Evolutionary conservation across 1,140 invertebrate species (phyloP).

Genomic region (Archegozetes longisetosus): DNA sequence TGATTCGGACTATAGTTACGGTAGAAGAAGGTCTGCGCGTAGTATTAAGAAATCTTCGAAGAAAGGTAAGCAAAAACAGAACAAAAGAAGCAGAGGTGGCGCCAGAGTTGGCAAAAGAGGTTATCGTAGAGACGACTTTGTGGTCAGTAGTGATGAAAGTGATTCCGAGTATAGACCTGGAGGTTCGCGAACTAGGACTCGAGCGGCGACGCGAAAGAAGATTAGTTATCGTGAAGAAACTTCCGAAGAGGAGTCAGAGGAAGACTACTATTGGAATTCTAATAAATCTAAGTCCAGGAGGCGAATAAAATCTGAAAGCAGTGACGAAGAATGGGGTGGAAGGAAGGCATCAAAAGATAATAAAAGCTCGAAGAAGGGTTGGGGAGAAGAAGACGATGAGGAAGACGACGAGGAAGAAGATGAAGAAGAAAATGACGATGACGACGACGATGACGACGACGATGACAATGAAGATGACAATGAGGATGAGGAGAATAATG

Average conservation of each 20-base stretch:
- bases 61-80: conserved; percentile 7
- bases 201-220: conserved; percentile 19
- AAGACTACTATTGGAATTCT: conserved; percentile 17
- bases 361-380: neutral
- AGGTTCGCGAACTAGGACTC: neutral
- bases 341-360: conserved; percentile 17
- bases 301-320: conserved; percentile 26
- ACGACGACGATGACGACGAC: conserved; percentile 19
- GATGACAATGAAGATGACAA: conserved; percentile 21
- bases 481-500: conserved; percentile 16
- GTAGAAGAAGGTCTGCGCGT: neutral
- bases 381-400: conserved; percentile 36
- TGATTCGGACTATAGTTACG: conserved; percentile 4
- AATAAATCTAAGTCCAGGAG: conserved; percentile 24
- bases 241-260: conserved; percentile 30
- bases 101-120: conserved; percentile 1
- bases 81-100: conserved; percentile 2
- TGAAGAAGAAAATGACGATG: conserved; percentile 22
- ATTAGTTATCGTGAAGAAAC: conserved; percentile 25
- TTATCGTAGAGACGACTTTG: conserved; percentile 8
- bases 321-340: conserved; percentile 32
- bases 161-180: conserved; percentile 13
- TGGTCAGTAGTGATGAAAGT: conserved; percentile 8
- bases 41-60: neutral
- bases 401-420: conserved; percentile 41